Evolutionary conservation across 2,113 vertebrate genomes (phyloP).

Genomic region (Pomatorhinus ruficollis): DNA sequence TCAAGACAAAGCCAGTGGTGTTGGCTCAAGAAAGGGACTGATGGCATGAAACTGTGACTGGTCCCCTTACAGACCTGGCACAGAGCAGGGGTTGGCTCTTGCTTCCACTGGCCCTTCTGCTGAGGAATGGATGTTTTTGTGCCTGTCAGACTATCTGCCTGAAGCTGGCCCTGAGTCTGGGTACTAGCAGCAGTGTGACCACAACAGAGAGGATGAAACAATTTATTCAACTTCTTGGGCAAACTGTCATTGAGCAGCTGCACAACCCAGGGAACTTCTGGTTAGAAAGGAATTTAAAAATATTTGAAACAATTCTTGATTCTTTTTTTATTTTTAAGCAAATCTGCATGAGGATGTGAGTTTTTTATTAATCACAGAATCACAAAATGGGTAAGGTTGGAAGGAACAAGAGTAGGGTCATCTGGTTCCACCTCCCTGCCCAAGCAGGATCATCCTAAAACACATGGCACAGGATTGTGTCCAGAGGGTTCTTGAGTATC

Average conservation of each 20-base stretch:
- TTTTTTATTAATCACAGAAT: background rate
- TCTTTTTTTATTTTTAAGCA: background rate
- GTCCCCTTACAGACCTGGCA: background rate
- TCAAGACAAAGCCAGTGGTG: background rate
- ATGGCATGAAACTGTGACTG: background rate
- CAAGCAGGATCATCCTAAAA: background rate
- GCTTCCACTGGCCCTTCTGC: background rate
- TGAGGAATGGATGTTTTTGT: background rate
- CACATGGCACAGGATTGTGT: background rate
- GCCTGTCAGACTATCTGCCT: background rate
- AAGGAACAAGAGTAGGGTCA: background rate
- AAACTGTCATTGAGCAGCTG: constrained; percentile 30
- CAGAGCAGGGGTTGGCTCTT: background rate
- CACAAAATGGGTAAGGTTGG: background rate
- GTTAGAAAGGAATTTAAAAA: constrained; percentile 13
- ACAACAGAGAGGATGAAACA: constrained; percentile 31
- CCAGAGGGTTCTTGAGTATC: background rate
- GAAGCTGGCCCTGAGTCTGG: background rate
- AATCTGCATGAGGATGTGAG: background rate
- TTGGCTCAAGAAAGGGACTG: background rate
- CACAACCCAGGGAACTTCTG: background rate
- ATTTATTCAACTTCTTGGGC: constrained; percentile 11
- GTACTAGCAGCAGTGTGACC: background rate
- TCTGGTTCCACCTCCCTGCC: background rate
- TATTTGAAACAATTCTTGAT: background rate